Evolutionary conservation across 2,888 invertebrate species (phyloP), one percentile per base, ranked within the genome.

Genomic region (Bibio marci): DNA sequence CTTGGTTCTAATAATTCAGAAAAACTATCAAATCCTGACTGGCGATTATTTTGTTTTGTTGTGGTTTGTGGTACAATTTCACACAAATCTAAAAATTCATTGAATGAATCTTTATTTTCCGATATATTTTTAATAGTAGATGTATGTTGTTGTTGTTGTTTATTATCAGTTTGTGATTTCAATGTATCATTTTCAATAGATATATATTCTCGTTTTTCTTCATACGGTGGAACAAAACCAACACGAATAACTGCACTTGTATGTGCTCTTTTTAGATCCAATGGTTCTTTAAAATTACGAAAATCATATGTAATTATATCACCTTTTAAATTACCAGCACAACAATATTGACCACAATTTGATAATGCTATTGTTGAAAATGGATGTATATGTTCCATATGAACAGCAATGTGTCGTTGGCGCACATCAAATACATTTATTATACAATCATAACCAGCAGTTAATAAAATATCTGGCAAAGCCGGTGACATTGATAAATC

Each of bases 341-440:
- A 57, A 28, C 56, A 55, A 39, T 50, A 59, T 3, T 48, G 54
- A 10, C 62, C 62, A 40, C 62, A 62, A 25, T 58, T 56, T 13
- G 57, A 57, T 1, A 58, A 41, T 1, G 56, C 50, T 25, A 56
- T 54, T 3, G 59, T 51, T 0, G 59, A 59, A 7, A 61, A 37
- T 0, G 61, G 60, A 48, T 56, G 55, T 7, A 22, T 8, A 15
- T 40, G 47, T 10, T 46, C 41, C 14, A 59, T 43, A 25, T 56
- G 48, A 1, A 51, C 42, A 0, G 55, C 50, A 40, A 52, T 52
- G 2, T 49, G 47, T 36, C 55, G 55, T 15, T 54, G 54, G 2
- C 62, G 50, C 4, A 52, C 54, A 45, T 62, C 62, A 33, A 58
- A 60, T 14, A 62, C 52, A 42, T 62, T 62, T 5, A 62, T 52